These are phyloP conservation scores for Drosophila dives DNA, from an alignment of 2,888 invertebrate genomes.

Conservation along the genomic window DNA sequence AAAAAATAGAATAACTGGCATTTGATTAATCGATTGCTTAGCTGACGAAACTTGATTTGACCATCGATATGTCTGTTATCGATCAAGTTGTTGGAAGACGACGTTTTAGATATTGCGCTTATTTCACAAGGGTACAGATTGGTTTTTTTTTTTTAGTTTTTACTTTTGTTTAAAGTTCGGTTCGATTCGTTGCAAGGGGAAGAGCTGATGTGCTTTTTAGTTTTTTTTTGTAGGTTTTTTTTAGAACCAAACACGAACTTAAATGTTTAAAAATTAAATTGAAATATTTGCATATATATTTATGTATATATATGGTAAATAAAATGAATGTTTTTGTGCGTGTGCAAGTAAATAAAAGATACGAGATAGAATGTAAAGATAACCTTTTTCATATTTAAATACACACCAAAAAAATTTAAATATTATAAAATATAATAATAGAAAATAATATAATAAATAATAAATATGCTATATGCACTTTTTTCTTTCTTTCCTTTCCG, in stretches of 20 bases:
- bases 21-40: conserved; percentile 14
- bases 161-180: conserved; percentile 15
- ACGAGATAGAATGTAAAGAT: conserved; percentile 58
- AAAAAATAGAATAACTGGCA: conserved; percentile 45
- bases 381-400: conserved; percentile 52
- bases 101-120: conserved; percentile 28
- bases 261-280: conserved; percentile 10
- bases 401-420: conserved; percentile 54
- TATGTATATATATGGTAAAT: not conserved
- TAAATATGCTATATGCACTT: conserved; percentile 63
- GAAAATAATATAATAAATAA: conserved; percentile 59
- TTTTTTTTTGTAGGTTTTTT: conserved; percentile 3
- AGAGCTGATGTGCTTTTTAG: conserved; percentile 30
- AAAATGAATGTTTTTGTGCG: not conserved
- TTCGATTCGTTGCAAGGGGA: conserved; percentile 49
- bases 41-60: conserved; percentile 25
- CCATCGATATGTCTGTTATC: conserved; percentile 24
- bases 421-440: conserved; percentile 54
- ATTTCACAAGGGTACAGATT: conserved; percentile 31
- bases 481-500: conserved; percentile 3
- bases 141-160: not conserved
- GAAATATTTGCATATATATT: conserved; percentile 15
- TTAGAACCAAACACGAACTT: conserved; percentile 49
- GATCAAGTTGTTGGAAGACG: conserved; percentile 47
- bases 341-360: conserved; percentile 47